Evolutionary conservation across 1,140 invertebrate genomes (phyloP).

Genomic region (Aethina tumida): DNA sequence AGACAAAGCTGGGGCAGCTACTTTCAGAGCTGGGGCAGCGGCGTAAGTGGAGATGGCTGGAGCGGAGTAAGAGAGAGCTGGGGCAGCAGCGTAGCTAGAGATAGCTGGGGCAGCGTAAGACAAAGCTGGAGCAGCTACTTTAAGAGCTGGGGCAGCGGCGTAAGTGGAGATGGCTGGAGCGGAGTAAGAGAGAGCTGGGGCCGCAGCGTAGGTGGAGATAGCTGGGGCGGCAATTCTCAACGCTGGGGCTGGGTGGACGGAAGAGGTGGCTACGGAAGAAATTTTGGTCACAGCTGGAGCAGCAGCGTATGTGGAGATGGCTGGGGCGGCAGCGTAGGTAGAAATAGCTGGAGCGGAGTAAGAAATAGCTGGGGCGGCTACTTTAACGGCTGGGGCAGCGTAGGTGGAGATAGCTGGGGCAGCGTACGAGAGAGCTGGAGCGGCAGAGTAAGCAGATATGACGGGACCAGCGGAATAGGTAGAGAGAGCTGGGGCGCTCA

Average conservation of each 20-base stretch:
- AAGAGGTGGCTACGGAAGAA: neutral
- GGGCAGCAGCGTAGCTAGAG: neutral
- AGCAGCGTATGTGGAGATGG: neutral
- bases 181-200: neutral
- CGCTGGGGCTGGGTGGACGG: neutral
- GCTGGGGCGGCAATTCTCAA: neutral
- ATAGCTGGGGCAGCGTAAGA: neutral
- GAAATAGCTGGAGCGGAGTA: constrained; percentile 1
- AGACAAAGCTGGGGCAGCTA: constrained; percentile 3
- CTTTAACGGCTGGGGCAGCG: too few species aligned
- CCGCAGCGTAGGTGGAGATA: neutral
- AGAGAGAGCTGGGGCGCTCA: neutral
- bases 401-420: too few species aligned
- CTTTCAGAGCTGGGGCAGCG: neutral
- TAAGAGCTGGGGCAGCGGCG: too few species aligned
- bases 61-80: neutral
- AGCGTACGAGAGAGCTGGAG: too few species aligned
- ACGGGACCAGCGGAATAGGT: neutral
- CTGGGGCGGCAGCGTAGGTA: neutral
- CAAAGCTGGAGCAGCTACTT: too few species aligned
- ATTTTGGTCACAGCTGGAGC: too few species aligned
- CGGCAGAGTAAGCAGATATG: too few species aligned
- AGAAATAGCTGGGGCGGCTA: neutral
- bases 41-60: constrained; percentile 1
- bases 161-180: neutral